phyloP scores from a whole-genome alignment of 2,113 vertebrate species.

The Oceanodroma tethys region DNA sequence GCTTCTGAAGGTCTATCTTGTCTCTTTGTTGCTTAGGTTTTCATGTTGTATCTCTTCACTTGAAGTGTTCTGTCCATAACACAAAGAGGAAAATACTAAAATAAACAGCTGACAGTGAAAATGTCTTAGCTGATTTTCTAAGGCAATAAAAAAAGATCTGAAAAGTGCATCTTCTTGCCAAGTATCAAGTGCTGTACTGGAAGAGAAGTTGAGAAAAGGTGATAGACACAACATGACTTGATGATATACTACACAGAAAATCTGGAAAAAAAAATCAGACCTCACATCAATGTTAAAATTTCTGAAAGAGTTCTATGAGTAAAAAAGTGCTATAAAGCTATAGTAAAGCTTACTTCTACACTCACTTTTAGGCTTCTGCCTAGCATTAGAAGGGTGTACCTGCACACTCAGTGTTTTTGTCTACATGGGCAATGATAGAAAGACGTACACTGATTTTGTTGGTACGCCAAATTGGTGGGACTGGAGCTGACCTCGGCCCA shows the following conservation, averaged over 20 bases:
- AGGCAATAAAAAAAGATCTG: not conserved
- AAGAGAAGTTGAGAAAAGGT: not conserved
- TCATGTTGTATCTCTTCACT: not conserved
- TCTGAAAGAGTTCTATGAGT: not conserved
- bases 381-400: not conserved
- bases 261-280: not conserved
- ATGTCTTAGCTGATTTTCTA: not conserved
- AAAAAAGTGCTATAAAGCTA: not conserved
- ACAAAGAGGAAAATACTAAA: not conserved
- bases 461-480: not conserved
- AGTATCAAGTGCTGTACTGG: not conserved
- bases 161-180: not conserved
- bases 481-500: not conserved
- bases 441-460: rapidly evolving
- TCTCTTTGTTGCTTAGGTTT: not conserved
- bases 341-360: not conserved
- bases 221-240: not conserved
- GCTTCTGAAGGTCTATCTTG: not conserved
- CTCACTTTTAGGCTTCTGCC: not conserved
- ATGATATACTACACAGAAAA: not conserved
- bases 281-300: not conserved
- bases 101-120: not conserved
- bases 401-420: not conserved
- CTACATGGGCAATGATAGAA: not conserved
- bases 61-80: not conserved